Evolutionary conservation across 2,888 invertebrate species (phyloP), one percentile per base, ranked within the genome.

Genomic region (Pycnomerus fuliginosus): DNA sequence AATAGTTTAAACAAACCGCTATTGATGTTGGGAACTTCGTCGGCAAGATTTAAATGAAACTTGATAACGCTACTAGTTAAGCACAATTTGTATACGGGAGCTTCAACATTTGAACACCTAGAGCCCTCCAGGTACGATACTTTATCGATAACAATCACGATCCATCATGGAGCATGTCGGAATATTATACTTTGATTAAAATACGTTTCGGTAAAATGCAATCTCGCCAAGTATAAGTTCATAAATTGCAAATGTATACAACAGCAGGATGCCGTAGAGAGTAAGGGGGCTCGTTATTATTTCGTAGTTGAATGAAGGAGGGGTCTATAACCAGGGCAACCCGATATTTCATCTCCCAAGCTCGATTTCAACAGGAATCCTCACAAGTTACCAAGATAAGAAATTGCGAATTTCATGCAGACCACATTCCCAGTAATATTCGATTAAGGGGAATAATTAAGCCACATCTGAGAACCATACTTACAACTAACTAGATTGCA

Each of bases 321-420:
- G 11, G 29, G 28, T 3, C 13, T 3, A 20, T 7, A 20, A 33
- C 22, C 17, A 16, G 12, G 8, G 24, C 31, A 32, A 39, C 32
- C 25, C 31, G 7, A 39, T 39, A 31, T 39, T 39, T 39, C 39
- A 39, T 32, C n/a, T 27, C 32, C 13, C 8, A 23, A 15, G 39
- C 39, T 32, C 39, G 32, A 39, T 39, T 39, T 39, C 39, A 39
- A 39, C 39, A 14, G 33, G 39, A 39, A 39, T 39, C 39, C 32
- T 14, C 17, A n/a, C 31, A 39, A 39, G 15, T 39, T 7, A 4
- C 20, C 16, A 31, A 24, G 31, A 39, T 32, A 38, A 38, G 38
- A 30, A 38, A 30, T 30, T n/a, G n/a, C n/a, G n/a, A n/a, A n/a
- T n/a, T n/a, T n/a, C n/a, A n/a, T n/a, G n/a, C n/a, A n/a, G n/a